Conservation (phyloP, 2,797 vertebrate genomes). For the Gastrophryne carolinensis region DNA sequence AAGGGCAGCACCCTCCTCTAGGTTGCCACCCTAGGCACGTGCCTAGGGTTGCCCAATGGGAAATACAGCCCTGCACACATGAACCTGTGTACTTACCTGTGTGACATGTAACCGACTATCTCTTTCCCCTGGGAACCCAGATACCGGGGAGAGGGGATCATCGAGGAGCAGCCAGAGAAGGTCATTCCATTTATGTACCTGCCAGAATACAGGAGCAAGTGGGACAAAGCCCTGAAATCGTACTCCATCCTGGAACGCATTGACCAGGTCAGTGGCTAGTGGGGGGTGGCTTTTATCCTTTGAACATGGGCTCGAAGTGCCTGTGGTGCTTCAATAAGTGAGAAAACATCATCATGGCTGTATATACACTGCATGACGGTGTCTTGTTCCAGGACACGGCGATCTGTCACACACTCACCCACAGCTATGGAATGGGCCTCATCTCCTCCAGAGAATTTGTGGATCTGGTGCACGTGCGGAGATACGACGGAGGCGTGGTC, state of each 20-base stretch:
- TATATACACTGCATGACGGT: no score
- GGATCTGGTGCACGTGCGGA: slow-evolving; percentile 60
- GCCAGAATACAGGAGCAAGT: slow-evolving; percentile 60
- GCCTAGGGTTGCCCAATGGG: no score
- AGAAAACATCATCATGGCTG: no score
- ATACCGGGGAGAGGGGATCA: slow-evolving; percentile 65
- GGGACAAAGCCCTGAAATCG: slow-evolving; percentile 64
- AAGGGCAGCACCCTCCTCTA: no score
- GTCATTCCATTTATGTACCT: slow-evolving; percentile 66
- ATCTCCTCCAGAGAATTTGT: slow-evolving; percentile 67
- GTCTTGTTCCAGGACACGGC: slow-evolving; percentile 60
- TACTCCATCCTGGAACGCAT: slow-evolving; percentile 61
- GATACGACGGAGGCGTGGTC: slow-evolving; percentile 57
- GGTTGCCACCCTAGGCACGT: no score
- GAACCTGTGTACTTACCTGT: no score
- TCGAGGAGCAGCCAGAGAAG: slow-evolving; percentile 59
- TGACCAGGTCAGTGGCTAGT: slow-evolving; percentile 61
- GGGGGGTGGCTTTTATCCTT: no score
- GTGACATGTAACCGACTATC: no score
- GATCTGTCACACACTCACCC: slow-evolving; percentile 63
- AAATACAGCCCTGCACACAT: no score
- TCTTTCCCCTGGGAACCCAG: slow-evolving; percentile 50
- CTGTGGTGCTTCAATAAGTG: no score
- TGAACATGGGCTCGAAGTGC: no score
- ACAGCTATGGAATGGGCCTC: slow-evolving; percentile 67